Conservation (phyloP, 2,888 invertebrate species). For the Clitarchus hookeri region DNA sequence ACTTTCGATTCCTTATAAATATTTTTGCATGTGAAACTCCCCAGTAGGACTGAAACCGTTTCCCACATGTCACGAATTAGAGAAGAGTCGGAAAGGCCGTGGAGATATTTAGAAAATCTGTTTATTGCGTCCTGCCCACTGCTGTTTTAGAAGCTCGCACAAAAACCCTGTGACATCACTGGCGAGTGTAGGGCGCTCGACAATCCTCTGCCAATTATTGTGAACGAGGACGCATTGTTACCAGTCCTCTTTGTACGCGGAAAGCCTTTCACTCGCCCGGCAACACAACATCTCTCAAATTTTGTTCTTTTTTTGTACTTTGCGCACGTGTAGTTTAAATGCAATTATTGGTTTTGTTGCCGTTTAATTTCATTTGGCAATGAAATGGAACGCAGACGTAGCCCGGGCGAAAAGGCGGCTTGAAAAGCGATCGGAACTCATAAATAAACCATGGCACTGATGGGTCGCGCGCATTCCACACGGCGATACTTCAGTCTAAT, state of each 20-base stretch:
- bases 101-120: not conserved
- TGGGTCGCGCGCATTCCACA: not conserved
- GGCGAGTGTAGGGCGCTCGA: not conserved
- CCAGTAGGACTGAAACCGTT: not conserved
- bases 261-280: not conserved
- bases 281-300: not conserved
- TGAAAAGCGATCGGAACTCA: not conserved
- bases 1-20: no score
- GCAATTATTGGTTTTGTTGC: conserved; percentile 4
- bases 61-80: not conserved
- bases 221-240: not conserved
- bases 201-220: not conserved
- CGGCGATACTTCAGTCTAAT: not conserved
- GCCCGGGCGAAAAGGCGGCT: not conserved
- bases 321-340: conserved; percentile 14
- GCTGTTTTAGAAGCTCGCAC: not conserved
- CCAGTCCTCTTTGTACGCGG: not conserved
- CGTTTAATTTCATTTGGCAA: conserved; percentile 3
- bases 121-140: not conserved
- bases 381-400: conserved; percentile 3
- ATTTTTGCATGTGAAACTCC: not conserved
- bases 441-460: not conserved
- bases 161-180: not conserved
- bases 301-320: not conserved
- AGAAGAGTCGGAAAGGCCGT: not conserved